These are phyloP conservation scores for Clavelina lepadiformis DNA, from an alignment of 23 tunicate species.

Conservation along the genomic window DNA sequence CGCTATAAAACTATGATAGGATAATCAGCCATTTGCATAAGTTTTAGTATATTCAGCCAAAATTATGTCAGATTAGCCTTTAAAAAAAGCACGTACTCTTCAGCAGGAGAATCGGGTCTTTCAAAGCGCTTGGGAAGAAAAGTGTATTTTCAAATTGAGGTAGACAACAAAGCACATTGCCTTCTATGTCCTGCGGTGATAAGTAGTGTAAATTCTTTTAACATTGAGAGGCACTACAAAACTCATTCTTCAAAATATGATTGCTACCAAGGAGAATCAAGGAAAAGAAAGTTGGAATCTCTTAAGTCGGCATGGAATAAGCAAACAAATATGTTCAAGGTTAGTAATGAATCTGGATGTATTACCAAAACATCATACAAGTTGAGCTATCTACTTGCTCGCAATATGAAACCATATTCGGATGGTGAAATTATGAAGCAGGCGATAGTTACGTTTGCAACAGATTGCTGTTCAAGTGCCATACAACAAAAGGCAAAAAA, in stretches of 20 bases:
- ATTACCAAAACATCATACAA: constrained; percentile 28
- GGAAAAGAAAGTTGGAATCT: constrained; percentile 23
- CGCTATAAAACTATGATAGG: too few relatives aligned
- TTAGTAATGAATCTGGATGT: constrained; percentile 21
- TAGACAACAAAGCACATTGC: too few relatives aligned
- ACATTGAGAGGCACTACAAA: constrained; percentile 39
- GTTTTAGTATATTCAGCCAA: too few relatives aligned
- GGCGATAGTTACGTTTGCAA: constrained; percentile 29
- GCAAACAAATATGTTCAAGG: constrained; percentile 14
- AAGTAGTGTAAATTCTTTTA: constrained; percentile 7
- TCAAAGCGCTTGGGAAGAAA: too few relatives aligned
- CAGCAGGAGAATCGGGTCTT: too few relatives aligned
- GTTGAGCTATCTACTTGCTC: constrained; percentile 27
- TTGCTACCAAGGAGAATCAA: constrained; percentile 34
- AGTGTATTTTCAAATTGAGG: too few relatives aligned
- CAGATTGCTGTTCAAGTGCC: constrained; percentile 22
- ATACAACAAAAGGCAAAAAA: constrained; percentile 33
- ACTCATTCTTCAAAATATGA: constrained; percentile 34
- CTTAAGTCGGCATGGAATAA: constrained; percentile 21
- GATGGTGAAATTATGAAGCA: constrained; percentile 40
- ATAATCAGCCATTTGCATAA: too few relatives aligned
- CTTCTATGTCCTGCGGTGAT: too few relatives aligned
- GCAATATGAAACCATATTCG: constrained; percentile 33
- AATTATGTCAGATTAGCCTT: too few relatives aligned
- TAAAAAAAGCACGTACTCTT: too few relatives aligned